These are phyloP conservation scores for Drosophila paranaensis DNA, from an alignment of 2,888 invertebrate genomes.

Conservation along the genomic window DNA sequence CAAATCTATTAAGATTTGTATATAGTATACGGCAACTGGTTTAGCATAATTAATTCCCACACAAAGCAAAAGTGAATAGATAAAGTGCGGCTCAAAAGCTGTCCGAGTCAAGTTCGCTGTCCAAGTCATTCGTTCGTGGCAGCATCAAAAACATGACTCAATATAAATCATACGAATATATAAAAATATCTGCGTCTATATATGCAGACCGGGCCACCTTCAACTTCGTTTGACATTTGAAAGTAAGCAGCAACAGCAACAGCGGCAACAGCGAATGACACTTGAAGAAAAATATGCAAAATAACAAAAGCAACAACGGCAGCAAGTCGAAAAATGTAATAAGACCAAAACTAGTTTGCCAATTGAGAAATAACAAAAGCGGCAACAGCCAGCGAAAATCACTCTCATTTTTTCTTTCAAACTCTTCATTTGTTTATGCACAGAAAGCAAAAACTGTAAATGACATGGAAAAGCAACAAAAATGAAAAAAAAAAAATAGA, in stretches of 20 bases:
- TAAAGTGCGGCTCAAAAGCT: slow-evolving; percentile 24
- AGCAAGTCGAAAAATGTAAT: slow-evolving; percentile 23
- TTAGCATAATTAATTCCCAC: slow-evolving; percentile 28
- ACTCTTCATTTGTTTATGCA: slow-evolving; percentile 66
- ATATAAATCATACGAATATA: slow-evolving; percentile 62
- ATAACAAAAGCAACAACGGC: slow-evolving; percentile 22
- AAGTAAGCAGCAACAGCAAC: slow-evolving; percentile 54
- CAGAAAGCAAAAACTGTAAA: slow-evolving; percentile 46
- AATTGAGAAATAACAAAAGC: slow-evolving; percentile 42
- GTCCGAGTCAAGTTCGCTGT: slow-evolving; percentile 63
- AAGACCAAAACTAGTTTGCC: slow-evolving; percentile 52
- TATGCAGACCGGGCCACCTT: slow-evolving; percentile 69
- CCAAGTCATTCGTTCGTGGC: slow-evolving; percentile 60
- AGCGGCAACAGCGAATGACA: slow-evolving; percentile 50
- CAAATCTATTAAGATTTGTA: slow-evolving; percentile 1
- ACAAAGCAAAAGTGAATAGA: slow-evolving; percentile 13
- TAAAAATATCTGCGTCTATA: slow-evolving; percentile 39
- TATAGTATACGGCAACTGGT: slow-evolving; percentile 20
- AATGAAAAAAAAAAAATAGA: neutral
- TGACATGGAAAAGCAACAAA: neutral
- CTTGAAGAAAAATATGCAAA: slow-evolving; percentile 72
- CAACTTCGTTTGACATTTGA: slow-evolving; percentile 77
- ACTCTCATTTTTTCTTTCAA: slow-evolving; percentile 72
- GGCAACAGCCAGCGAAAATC: slow-evolving; percentile 30
- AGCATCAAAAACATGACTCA: slow-evolving; percentile 59